Base-by-base conservation (phyloP, 2,113 vertebrate species). In the Capreolus pygargus region DNA sequence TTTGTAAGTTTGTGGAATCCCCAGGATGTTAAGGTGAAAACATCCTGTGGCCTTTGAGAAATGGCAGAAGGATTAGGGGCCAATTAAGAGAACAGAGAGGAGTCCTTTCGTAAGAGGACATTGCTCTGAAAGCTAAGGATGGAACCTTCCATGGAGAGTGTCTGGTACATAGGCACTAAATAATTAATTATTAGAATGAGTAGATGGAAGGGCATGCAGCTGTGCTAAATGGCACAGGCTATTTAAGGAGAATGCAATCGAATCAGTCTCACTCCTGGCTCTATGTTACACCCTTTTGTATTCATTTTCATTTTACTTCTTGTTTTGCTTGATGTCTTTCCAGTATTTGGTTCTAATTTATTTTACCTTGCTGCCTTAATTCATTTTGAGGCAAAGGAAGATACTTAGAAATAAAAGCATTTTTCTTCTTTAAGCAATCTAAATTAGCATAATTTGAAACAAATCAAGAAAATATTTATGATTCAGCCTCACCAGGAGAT, bases 281-380 rank as follows among this genome's bases (percentile, higher is more conserved):
- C 16, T 74, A 3, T 54, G 78, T 82, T 47, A 8, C 15, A 78
- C 45, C 33, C 8, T 47, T 91, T 95, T 61, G 33, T 21, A 83
- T 92, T 83, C 78, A 61, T 83, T 92, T 86, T 82, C 74, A 57
- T 78, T 93, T 89, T 82, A 82, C 39, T 78, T 83, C 74, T 64
- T 50, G 11, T 84, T 95, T 79, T 61, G 7, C 70, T 86, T 93
- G 33, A 13, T 76, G 8, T 52, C 79, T 87, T 19, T 2, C n/a
- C 19, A 10, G 23, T 27, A 25, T 28, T 96, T 89, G 54, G 14
- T 67, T 92, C 52, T 64, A 76, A 64, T 85, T 86, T 58, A 67
- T 57, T 96, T 91, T 60, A 76, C 60, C 30, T 95, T 95, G 58
- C 28, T 92, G 60, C 27, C 60, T 94, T 91, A 90, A 60, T 47